Base-by-base conservation (phyloP, 2,113 vertebrate genomes). In the Spea multiplicata region DNA sequence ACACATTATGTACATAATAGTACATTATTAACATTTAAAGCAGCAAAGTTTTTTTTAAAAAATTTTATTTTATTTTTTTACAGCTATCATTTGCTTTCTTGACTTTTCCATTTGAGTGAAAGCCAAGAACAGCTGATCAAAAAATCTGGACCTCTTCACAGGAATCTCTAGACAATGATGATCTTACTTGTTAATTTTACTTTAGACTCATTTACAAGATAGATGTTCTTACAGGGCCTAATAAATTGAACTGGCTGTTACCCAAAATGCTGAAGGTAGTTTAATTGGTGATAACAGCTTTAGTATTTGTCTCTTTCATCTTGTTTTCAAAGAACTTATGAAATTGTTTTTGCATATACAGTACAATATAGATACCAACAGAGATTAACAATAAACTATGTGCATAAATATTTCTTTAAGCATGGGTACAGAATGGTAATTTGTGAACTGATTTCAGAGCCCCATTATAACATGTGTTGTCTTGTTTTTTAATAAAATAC, bases 171-270 rank as follows among this genome's bases (percentile, higher is more conserved):
- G 53, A 77, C 62, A 70, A 69, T 77, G 75, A 70, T 70, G 44
- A 70, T 77, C 66, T 77, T 77, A 49, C 75, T 70, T 76, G 75
- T 76, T 76, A 66, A 76, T 76, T 77, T 69, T 76, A 68, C n/a
- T 76, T 69, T 69, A 77, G 45, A 70, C 66, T 61, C 66, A 77
- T 77, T 76, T 76, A 70, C 16, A 77, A 77, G 66, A 77, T 50
- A 71, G 57, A 70, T 71, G 55, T 77, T 69, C 16, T 71, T 71
- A 77, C 50, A 10, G 45, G 70, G 75, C n/a, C 50, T 71, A 71
- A 70, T 77, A 71, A 77, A 71, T 77, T 77, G 67, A 77, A 59
- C 75, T 77, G 75, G 66, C 75, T 62, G 55, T 16, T 70, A 10
- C 44, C 75, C 75, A 76, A 77, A 62, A 62, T 77, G 75, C 75